A percentile compares a stretch with the other conserved stretches of the same genome.
phyloP scores from a whole-genome alignment of 1,140 invertebrate genomes.

The Asobara japonica region DNA sequence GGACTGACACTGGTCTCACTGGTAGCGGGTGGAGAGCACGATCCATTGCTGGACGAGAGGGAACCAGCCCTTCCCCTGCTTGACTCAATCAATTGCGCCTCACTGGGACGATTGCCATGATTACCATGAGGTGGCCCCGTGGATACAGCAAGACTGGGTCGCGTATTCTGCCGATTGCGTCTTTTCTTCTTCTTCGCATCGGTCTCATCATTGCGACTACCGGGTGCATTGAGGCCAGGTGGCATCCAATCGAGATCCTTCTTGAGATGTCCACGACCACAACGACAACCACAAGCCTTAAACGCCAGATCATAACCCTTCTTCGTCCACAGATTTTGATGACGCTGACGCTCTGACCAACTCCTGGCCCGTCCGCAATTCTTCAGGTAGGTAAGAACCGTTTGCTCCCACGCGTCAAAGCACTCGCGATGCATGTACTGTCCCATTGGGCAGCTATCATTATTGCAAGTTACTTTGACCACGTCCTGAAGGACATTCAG shows the following conservation, averaged over 20 bases:
- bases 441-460: conserved; percentile 87
- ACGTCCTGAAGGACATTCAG: conserved; percentile 80
- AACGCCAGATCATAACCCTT: conserved; percentile 95
- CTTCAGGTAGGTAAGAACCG: conserved; percentile 87
- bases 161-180: conserved; percentile 71
- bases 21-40: conserved; percentile 75
- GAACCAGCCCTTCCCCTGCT: conserved; percentile 72
- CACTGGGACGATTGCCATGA: conserved; percentile 46
- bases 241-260: conserved; percentile 94
- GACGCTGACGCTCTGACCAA: conserved; percentile 93
- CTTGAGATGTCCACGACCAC: conserved; percentile 90
- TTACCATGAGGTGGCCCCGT: conserved; percentile 57
- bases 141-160: conserved; percentile 69
- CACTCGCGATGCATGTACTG: conserved; percentile 96
- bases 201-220: conserved; percentile 62
- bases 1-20: conserved; percentile 78
- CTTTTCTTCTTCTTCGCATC: conserved; percentile 81
- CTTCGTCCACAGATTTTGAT: conserved; percentile 97
- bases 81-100: conserved; percentile 56
- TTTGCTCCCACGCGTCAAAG: conserved; percentile 93
- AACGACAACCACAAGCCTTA: conserved; percentile 87
- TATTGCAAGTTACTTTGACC: conserved; percentile 93
- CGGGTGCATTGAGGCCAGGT: conserved; percentile 66
- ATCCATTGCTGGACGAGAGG: conserved; percentile 73
- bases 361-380: conserved; percentile 88